Conservation (phyloP, 2,797 vertebrate genomes). For the Sarcophilus harrisii region DNA sequence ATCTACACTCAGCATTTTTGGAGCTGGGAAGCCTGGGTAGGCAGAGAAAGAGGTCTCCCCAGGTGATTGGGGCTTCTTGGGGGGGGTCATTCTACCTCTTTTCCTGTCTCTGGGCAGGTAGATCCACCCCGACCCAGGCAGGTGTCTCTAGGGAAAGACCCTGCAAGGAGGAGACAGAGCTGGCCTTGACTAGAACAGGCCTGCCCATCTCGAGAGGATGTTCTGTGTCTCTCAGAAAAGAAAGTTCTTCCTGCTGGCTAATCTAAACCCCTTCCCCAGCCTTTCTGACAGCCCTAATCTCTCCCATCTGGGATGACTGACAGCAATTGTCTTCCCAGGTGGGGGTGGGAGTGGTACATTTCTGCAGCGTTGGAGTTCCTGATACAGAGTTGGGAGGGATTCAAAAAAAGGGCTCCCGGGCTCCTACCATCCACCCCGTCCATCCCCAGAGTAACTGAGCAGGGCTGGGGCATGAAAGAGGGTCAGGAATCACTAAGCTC, state of each 20-base stretch:
- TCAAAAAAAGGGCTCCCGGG: neutral
- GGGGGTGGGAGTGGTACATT: neutral
- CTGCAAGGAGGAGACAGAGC: conserved; percentile 16
- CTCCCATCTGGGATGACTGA: conserved; percentile 25
- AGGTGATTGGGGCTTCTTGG: neutral
- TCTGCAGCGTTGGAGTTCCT: conserved; percentile 2
- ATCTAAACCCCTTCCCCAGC: conserved; percentile 42
- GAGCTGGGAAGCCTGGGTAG: conserved; percentile 11
- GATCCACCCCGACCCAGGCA: neutral
- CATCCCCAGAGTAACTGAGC: neutral
- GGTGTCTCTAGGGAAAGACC: conserved; percentile 30
- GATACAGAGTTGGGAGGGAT: neutral
- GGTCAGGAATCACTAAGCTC: neutral
- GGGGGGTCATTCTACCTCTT: neutral
- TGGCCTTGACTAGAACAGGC: neutral
- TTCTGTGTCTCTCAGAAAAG: conserved; percentile 46
- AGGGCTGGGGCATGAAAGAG: neutral
- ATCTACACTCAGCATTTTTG: conserved; percentile 67
- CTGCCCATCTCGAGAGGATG: neutral
- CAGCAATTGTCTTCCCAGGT: neutral
- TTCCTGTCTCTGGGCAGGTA: neutral
- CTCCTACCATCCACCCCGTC: neutral
- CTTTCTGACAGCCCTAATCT: conserved; percentile 59
- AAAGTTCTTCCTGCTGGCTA: conserved; percentile 45
- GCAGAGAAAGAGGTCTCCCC: neutral